A percentile compares a stretch with the other conserved stretches of the same genome.
Conservation (phyloP, 2,888 invertebrate species). For the Parasteatoda lunata region DNA sequence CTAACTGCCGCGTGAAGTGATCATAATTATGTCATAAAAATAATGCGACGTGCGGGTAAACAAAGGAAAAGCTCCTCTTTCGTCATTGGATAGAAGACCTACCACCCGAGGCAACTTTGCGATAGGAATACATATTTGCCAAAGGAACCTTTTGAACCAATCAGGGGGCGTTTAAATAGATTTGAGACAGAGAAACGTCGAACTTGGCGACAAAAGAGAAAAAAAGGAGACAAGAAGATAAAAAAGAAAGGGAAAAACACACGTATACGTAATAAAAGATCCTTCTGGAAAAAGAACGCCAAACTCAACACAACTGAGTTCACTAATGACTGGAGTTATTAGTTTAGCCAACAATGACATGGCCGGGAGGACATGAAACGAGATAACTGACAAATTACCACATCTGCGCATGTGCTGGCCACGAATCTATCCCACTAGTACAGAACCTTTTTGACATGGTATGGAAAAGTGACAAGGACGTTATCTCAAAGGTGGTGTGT, state of each 20-base stretch:
- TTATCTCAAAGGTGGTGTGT: conserved; percentile 51
- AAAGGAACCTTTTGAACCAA: conserved; percentile 66
- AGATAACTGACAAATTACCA: conserved; percentile 68
- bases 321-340: conserved; percentile 67
- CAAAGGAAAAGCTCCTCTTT: conserved; percentile 32
- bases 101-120: conserved; percentile 40
- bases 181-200: conserved; percentile 51
- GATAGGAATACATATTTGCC: conserved; percentile 67
- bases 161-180: conserved; percentile 63
- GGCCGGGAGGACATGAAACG: conserved; percentile 58
- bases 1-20: conserved; percentile 27
- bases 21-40: conserved; percentile 67
- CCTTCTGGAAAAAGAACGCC: conserved; percentile 23
- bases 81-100: conserved; percentile 2
- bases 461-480: conserved; percentile 50
- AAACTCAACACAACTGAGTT: conserved; percentile 38
- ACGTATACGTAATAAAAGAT: conserved; percentile 43
- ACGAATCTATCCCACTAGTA: conserved; percentile 34
- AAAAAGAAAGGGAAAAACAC: conserved; percentile 27
- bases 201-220: conserved; percentile 19
- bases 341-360: conserved; percentile 69
- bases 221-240: conserved; percentile 19
- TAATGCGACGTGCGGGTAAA: conserved; percentile 66
- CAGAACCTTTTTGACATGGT: conserved; percentile 29
- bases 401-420: conserved; percentile 39